Conservation (phyloP, 2,888 invertebrate species). For the Thalpophila matura region DNA sequence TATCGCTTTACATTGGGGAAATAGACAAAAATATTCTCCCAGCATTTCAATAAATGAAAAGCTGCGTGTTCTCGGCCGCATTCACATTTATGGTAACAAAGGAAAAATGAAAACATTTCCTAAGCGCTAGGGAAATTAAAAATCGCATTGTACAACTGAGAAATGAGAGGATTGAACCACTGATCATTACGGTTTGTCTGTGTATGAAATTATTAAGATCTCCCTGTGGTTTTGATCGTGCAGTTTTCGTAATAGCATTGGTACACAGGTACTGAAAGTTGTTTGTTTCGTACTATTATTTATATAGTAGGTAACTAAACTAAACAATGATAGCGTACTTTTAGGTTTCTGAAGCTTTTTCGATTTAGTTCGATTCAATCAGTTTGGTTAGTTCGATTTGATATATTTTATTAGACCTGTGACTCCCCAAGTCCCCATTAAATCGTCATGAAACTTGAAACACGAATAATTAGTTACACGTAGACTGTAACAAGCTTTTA, state of each 20-base stretch:
- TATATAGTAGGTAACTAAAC: too few relatives aligned
- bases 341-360: too few relatives aligned
- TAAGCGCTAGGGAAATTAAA: constrained; percentile 66
- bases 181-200: constrained; percentile 33
- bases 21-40: constrained; percentile 45
- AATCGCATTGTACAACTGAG: constrained; percentile 51
- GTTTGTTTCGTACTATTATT: too few relatives aligned
- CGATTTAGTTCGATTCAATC: too few relatives aligned
- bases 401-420: too few relatives aligned
- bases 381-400: too few relatives aligned
- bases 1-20: constrained; percentile 10
- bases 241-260: constrained; percentile 1
- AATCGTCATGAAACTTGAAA: too few relatives aligned
- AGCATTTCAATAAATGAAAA: constrained; percentile 53
- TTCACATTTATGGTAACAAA: constrained; percentile 60
- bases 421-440: too few relatives aligned
- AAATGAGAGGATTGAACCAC: constrained; percentile 31
- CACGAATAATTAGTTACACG: too few relatives aligned
- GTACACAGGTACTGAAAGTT: neutral
- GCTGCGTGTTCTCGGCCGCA: constrained; percentile 43
- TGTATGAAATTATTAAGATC: constrained; percentile 25
- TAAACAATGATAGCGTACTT: too few relatives aligned
- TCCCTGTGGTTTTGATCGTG: constrained; percentile 2
- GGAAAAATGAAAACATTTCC: constrained; percentile 54
- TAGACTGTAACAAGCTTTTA: too few relatives aligned